Evolutionary conservation across 2,797 vertebrate species (phyloP), one percentile per base, ranked within the genome.

Genomic region (Knipowitschia caucasica): DNA sequence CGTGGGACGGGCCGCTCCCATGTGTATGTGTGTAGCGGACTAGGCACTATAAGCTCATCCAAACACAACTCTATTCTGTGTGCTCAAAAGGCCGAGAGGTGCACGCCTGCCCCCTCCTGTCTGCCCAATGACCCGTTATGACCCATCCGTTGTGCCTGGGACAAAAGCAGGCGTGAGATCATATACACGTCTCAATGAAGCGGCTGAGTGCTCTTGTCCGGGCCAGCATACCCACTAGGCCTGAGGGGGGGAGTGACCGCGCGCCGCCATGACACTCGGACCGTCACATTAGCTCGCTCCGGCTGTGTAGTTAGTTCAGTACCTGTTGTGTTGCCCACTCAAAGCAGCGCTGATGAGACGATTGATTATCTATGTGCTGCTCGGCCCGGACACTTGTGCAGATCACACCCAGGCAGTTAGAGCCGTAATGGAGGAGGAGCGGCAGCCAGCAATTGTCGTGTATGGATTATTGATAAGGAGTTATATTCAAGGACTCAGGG

Each of bases 151-250:
- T 89, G 77, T 85, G 62, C 71, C 62, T 27, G 36, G 62, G 82
- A 89, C 86, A 89, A 87, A 85, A 84, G 72, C 81, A 84, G 76
- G 78, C 69, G 80, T 86, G 83, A 87, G 88, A 86, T 88, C 86
- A 88, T 83, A 88, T 83, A 77, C 77, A 81, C 69, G 81, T 83
- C 86, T 81, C 86, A 86, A 88, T 89, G 71, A 87, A 81, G 59
- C 78, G 78, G 66, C 63, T 78, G 83, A 82, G 81, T 86, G 81
- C 73, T 81, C 81, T 84, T 70, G 88, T 89, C 84, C 74, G 78
- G 55, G 60, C 36, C 67, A n/a, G n/a, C n/a, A 75, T 68, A 68
- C 72, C 75, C 77, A 69, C 60, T 40, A 67, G 68, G 72, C 33
- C 39, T 30, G 50, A 47, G 46, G 15, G 35, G 30, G 60, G 5